Conservation (phyloP, 1,140 invertebrate genomes). For the Nixonia krombeini region DNA sequence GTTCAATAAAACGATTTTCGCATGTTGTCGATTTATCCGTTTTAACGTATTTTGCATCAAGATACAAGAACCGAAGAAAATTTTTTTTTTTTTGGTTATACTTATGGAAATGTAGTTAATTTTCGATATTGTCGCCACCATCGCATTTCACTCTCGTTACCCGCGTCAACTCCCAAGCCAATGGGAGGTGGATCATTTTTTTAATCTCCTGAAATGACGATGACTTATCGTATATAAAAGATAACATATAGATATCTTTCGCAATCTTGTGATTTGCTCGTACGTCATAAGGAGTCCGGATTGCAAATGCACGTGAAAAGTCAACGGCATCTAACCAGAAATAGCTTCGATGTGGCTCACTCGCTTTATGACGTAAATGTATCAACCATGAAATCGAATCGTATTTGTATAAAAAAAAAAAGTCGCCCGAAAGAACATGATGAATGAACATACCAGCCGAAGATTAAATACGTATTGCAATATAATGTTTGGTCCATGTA, state of each 20-base stretch:
- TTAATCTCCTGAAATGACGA: slow-evolving; percentile 27
- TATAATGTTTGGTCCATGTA: slow-evolving; percentile 2
- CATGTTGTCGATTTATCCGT: too few relatives aligned
- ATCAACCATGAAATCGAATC: slow-evolving; percentile 27
- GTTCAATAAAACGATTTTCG: too few relatives aligned
- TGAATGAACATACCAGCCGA: slow-evolving; percentile 21
- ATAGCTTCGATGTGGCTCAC: slow-evolving; percentile 24
- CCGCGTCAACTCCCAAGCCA: too few relatives aligned
- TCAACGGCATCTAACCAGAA: slow-evolving; percentile 40
- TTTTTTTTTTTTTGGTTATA: too few relatives aligned
- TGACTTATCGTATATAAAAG: slow-evolving; percentile 31
- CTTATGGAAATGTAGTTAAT: too few relatives aligned
- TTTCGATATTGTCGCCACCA: too few relatives aligned
- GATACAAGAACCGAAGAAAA: too few relatives aligned
- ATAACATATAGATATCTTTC: slow-evolving; percentile 29
- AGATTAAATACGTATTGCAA: slow-evolving; percentile 10
- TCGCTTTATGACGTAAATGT: slow-evolving; percentile 30
- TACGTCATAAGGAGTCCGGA: slow-evolving; percentile 30
- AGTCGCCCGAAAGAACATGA: slow-evolving; percentile 17
- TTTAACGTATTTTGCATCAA: too few relatives aligned
- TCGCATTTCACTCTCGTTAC: too few relatives aligned
- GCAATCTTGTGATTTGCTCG: slow-evolving; percentile 24
- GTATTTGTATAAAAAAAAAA: slow-evolving; percentile 17
- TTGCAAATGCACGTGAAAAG: slow-evolving; percentile 38
- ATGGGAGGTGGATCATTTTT: background rate